phyloP scores from a whole-genome alignment of 1,140 invertebrate species.

The Rhopalosiphum padi region DNA sequence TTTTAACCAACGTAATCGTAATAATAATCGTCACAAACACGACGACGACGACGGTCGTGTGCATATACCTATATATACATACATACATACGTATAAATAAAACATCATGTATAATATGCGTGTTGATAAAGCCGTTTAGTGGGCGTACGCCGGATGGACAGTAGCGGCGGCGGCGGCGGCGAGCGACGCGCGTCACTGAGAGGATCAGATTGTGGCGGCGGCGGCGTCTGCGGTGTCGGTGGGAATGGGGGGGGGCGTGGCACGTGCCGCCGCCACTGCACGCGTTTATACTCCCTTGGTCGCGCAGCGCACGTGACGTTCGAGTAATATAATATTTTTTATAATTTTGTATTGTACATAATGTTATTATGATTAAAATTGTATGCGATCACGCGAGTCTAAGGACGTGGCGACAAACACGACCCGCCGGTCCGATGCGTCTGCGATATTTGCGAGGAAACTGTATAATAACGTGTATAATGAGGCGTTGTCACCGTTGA shows the following conservation, averaged over 20 bases:
- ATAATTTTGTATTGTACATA: background rate
- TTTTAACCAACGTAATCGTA: constrained; percentile 15
- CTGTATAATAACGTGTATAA: background rate
- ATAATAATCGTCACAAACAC: background rate
- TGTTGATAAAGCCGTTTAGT: constrained; percentile 57
- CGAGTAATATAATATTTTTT: background rate
- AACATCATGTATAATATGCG: constrained; percentile 18
- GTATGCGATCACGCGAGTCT: background rate
- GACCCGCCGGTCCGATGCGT: background rate
- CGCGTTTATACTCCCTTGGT: background rate
- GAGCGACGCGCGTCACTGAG: background rate
- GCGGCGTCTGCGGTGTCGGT: background rate
- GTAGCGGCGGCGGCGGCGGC: background rate
- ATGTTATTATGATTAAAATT: background rate
- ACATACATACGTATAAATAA: background rate
- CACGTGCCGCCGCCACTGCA: constrained; percentile 51
- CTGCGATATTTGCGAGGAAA: background rate
- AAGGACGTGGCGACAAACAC: background rate
- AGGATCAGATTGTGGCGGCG: constrained; percentile 57
- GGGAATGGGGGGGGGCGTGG: constrained; percentile 25
- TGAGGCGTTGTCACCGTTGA: background rate
- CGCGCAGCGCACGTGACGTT: background rate
- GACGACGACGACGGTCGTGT: constrained; percentile 10
- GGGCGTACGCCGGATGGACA: constrained; percentile 37
- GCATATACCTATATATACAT: background rate